These are phyloP conservation scores for Leuciscus idus DNA, from an alignment of 2,113 vertebrate species.

Conservation along the genomic window DNA sequence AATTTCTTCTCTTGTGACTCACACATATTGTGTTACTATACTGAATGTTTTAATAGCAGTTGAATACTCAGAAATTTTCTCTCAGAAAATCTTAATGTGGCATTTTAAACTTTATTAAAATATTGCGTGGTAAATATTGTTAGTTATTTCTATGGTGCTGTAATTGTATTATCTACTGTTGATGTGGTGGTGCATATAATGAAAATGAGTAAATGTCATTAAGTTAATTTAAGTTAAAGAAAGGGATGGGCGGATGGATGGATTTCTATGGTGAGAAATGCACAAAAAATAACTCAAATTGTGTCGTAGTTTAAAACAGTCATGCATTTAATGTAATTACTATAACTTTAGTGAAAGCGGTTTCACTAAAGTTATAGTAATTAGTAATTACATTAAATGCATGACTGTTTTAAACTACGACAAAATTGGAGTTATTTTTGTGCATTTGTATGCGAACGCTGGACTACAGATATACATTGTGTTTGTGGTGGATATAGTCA, in stretches of 20 bases:
- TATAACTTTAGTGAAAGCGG: no score
- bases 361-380: background rate
- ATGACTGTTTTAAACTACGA: background rate
- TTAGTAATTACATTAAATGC: background rate
- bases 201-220: background rate
- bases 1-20: background rate
- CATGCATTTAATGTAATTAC: background rate
- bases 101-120: background rate
- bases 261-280: background rate
- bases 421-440: background rate
- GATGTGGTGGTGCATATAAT: background rate
- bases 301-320: background rate
- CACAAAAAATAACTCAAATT: background rate
- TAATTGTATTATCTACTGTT: background rate
- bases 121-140: background rate
- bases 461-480: background rate
- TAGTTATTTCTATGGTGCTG: background rate
- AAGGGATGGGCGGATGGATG: background rate
- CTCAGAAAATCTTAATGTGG: background rate
- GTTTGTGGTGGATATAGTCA: background rate
- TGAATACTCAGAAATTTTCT: background rate
- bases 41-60: background rate
- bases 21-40: background rate
- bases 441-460: background rate
- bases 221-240: background rate